phyloP scores from a whole-genome alignment of 2,797 vertebrate species.

The Apogon hyalosoma region DNA sequence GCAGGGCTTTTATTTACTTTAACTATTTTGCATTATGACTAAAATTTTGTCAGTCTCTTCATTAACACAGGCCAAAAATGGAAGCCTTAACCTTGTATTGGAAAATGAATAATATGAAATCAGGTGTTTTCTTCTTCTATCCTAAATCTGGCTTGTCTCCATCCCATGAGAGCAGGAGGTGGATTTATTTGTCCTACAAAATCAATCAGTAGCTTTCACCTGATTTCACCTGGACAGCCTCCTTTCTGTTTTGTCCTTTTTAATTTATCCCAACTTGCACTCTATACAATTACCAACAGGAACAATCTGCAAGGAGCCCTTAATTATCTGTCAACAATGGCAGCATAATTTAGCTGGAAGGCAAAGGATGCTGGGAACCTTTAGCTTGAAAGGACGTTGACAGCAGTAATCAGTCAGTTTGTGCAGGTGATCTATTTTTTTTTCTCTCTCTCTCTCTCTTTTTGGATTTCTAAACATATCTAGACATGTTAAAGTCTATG shows the following conservation, averaged over 20 bases:
- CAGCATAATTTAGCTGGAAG: slow-evolving; percentile 24
- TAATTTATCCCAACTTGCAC: slow-evolving; percentile 48
- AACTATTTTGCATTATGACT: slow-evolving; percentile 20
- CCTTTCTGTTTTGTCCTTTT: slow-evolving; percentile 31
- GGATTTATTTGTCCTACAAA: slow-evolving; percentile 24
- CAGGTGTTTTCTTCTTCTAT: background rate
- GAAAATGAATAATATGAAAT: background rate
- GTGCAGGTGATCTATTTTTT: background rate
- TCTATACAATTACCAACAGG: slow-evolving; percentile 35
- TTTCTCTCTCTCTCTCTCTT: no score
- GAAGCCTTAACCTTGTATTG: background rate
- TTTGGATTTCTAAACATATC: background rate
- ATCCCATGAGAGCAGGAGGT: background rate
- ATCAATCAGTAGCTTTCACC: slow-evolving; percentile 37
- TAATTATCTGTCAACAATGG: slow-evolving; percentile 48
- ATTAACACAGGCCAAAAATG: slow-evolving; percentile 1
- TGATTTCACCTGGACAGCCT: slow-evolving; percentile 25
- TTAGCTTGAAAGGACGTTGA: slow-evolving; percentile 21
- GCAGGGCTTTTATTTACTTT: slow-evolving; percentile 27
- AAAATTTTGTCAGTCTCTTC: background rate
- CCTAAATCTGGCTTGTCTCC: background rate
- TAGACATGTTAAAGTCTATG: background rate
- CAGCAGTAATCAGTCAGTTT: slow-evolving; percentile 16
- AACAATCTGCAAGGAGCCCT: slow-evolving; percentile 38
- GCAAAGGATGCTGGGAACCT: slow-evolving; percentile 7